phyloP scores from a whole-genome alignment of 2,888 invertebrate species.

The Heterodera filipjevi region DNA sequence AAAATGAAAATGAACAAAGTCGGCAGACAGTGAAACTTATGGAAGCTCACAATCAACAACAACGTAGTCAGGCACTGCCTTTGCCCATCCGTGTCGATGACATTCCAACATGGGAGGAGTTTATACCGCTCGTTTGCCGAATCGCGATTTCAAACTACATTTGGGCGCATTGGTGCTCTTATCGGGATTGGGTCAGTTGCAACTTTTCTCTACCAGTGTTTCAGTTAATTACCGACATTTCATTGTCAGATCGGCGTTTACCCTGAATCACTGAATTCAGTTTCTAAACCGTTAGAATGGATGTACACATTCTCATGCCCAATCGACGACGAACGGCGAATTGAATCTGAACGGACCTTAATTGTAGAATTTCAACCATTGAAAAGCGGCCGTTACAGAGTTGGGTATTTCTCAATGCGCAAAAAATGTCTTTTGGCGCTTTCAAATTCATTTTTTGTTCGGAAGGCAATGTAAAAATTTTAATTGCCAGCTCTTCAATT shows the following conservation, averaged over 20 bases:
- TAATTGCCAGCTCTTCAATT: too few relatives aligned
- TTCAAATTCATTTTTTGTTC: constrained; percentile 36
- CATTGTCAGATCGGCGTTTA: constrained; percentile 25
- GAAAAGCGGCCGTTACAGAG: constrained; percentile 48
- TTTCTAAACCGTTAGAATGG: constrained; percentile 30
- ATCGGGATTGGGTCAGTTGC: constrained; percentile 55
- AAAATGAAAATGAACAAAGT: not conserved
- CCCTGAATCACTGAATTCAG: constrained; percentile 8
- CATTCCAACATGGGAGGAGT: constrained; percentile 23
- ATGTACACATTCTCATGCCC: constrained; percentile 37
- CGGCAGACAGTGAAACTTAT: constrained; percentile 16
- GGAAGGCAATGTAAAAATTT: not conserved
- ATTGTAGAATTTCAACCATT: constrained; percentile 52
- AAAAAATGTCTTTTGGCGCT: constrained; percentile 42
- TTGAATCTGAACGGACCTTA: constrained; percentile 22
- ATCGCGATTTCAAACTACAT: constrained; percentile 43
- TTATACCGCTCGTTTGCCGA: constrained; percentile 47
- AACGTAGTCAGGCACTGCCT: constrained; percentile 23
- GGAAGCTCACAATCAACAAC: too few relatives aligned
- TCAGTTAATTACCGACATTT: not conserved
- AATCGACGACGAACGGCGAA: constrained; percentile 14
- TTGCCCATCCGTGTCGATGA: constrained; percentile 8
- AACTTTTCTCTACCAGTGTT: not conserved
- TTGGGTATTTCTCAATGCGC: constrained; percentile 42
- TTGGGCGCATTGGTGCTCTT: constrained; percentile 51